Evolutionary conservation across 2,113 vertebrate species (phyloP).

Genomic region (Sminthopsis crassicaudata): DNA sequence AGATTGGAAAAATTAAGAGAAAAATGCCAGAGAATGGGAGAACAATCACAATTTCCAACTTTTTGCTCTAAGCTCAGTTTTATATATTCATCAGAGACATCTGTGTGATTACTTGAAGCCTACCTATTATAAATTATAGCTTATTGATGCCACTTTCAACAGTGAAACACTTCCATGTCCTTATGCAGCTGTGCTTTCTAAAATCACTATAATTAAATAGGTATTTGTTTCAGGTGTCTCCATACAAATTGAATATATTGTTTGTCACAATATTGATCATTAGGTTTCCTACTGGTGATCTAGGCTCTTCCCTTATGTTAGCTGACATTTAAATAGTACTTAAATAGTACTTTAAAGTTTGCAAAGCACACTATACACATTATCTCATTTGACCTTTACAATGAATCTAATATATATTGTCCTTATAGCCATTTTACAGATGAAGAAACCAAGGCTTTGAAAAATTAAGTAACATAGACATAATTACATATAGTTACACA

Average conservation of each 20-base stretch:
- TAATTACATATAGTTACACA: too few species aligned
- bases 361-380: not conserved
- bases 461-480: not conserved
- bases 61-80: not conserved
- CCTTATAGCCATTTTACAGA: not conserved
- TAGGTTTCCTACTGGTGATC: not conserved
- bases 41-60: not conserved
- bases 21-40: not conserved
- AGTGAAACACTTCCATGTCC: not conserved
- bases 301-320: not conserved
- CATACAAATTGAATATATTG: not conserved
- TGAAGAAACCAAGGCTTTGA: not conserved
- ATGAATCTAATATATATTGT: not conserved
- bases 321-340: not conserved
- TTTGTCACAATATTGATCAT: not conserved
- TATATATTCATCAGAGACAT: not conserved
- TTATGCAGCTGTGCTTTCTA: slow-evolving; percentile 18
- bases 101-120: not conserved
- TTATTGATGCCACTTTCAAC: not conserved
- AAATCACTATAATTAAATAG: not conserved
- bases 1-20: not conserved
- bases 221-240: slow-evolving; percentile 12
- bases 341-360: not conserved
- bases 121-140: not conserved
- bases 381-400: not conserved